Evolutionary conservation across 2,113 vertebrate genomes (phyloP).

Genomic region (Mobula birostris): DNA sequence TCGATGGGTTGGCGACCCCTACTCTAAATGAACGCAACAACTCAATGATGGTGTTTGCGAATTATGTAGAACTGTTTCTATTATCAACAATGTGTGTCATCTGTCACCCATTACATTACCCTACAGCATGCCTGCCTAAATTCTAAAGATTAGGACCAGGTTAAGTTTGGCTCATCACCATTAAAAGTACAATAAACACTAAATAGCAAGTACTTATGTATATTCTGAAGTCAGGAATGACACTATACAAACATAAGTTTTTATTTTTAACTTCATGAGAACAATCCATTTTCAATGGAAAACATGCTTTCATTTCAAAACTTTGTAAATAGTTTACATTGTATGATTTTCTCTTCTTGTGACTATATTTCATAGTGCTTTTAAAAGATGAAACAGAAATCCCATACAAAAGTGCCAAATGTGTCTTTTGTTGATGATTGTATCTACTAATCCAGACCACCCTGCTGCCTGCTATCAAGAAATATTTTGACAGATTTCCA

Average conservation of each 20-base stretch:
- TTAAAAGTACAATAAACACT: not conserved
- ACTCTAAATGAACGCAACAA: too few species aligned
- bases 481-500: conserved; percentile 6
- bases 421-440: not conserved
- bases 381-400: not conserved
- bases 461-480: conserved; percentile 3
- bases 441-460: conserved; percentile 23
- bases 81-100: too few species aligned
- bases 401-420: not conserved
- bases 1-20: too few species aligned
- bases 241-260: not conserved
- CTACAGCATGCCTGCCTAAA: not conserved
- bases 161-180: not conserved
- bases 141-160: too few species aligned
- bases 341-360: not conserved
- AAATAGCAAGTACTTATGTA: not conserved
- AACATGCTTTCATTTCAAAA: not conserved
- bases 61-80: too few species aligned
- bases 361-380: not conserved
- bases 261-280: not conserved
- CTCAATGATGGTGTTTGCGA: too few species aligned
- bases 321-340: not conserved
- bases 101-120: too few species aligned
- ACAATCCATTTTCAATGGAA: not conserved
- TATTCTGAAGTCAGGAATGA: not conserved